Conservation (phyloP, 2,113 vertebrate species). For the Gulo gulo region DNA sequence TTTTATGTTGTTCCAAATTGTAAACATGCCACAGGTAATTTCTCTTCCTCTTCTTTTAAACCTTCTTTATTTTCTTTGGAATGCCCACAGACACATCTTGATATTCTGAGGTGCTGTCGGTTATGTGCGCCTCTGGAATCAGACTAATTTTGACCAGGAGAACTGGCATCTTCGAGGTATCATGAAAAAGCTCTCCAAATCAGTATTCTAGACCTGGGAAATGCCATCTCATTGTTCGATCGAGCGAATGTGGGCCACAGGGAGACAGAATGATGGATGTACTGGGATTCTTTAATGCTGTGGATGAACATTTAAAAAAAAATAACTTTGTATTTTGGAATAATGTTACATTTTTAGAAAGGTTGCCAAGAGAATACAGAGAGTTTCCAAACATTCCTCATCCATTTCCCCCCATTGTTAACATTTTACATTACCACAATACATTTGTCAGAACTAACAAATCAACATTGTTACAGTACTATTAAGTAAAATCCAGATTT, state of each 20-base stretch:
- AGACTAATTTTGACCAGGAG: not conserved
- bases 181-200: not conserved
- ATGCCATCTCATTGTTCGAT: not conserved
- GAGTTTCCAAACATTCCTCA: not conserved
- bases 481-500: not conserved
- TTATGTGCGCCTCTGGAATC: not conserved
- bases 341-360: not conserved
- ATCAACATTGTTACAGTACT: not conserved
- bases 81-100: not conserved
- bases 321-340: constrained; percentile 21
- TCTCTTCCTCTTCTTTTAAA: constrained; percentile 22
- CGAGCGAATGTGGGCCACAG: fast-evolving
- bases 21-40: constrained; percentile 35
- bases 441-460: constrained; percentile 38
- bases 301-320: not conserved
- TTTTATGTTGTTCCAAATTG: constrained; percentile 46
- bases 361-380: not conserved
- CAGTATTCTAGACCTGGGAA: not conserved
- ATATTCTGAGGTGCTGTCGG: not conserved
- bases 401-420: not conserved
- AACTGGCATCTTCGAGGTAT: not conserved
- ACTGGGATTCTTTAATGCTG: not conserved
- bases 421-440: not conserved
- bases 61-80: constrained; percentile 46
- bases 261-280: not conserved